phyloP scores from a whole-genome alignment of 2,797 vertebrate genomes.

The Cryptoblepharus egeriae region DNA sequence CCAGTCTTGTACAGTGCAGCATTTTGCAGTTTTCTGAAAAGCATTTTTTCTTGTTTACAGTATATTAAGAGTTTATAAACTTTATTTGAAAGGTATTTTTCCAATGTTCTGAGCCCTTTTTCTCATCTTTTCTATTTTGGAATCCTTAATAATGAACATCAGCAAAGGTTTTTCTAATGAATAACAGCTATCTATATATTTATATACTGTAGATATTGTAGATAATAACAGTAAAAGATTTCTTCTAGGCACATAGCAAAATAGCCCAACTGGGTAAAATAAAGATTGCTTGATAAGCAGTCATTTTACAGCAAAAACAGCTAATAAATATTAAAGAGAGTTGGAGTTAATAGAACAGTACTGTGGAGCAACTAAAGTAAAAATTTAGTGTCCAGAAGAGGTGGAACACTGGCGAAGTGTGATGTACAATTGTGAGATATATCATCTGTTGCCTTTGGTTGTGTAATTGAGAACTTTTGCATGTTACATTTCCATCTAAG shows the following conservation, averaged over 20 bases:
- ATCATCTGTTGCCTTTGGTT: too few species aligned
- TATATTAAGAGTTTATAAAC: not conserved
- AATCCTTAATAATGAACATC: not conserved
- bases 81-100: not conserved
- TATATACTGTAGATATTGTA: too few species aligned
- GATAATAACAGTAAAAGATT: not conserved
- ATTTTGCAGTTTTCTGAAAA: slow-evolving; percentile 28
- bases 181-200: too few species aligned
- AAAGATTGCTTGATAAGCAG: not conserved
- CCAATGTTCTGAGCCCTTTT: not conserved
- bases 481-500: too few species aligned
- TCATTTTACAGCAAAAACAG: not conserved
- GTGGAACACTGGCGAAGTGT: too few species aligned
- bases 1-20: not conserved
- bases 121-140: not conserved
- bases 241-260: not conserved
- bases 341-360: too few species aligned
- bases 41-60: slow-evolving; percentile 22
- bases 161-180: not conserved
- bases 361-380: too few species aligned
- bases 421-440: too few species aligned
- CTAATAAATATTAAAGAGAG: not conserved
- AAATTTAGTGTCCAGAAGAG: too few species aligned
- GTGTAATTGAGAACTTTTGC: too few species aligned
- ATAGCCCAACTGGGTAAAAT: not conserved